These are phyloP conservation scores for Lepidochrysops patricia DNA, from an alignment of 2,888 invertebrate genomes.

Conservation along the genomic window DNA sequence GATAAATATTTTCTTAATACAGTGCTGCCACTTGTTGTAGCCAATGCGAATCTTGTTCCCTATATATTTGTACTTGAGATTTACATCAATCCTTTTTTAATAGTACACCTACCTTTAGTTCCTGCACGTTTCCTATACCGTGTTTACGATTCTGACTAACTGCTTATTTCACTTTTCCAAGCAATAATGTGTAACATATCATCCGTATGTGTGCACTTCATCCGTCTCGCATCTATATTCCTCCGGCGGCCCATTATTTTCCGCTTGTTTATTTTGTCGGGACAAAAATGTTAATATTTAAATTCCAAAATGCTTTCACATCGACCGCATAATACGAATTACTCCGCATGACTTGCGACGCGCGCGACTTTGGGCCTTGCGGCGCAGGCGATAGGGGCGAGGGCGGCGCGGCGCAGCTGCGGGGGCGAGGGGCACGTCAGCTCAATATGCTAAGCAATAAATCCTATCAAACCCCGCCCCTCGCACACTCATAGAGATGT, in stretches of 20 bases:
- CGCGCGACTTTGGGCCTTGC: constrained; percentile 22
- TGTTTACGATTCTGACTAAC: too few species aligned
- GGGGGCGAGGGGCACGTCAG: constrained; percentile 33
- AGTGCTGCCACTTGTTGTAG: too few species aligned
- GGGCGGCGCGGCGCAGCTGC: neutral
- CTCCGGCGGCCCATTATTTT: neutral
- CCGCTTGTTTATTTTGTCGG: constrained; percentile 11
- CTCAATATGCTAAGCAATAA: constrained; percentile 59
- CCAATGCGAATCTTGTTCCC: too few species aligned
- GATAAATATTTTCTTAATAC: too few species aligned
- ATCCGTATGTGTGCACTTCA: neutral
- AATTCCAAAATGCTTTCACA: constrained; percentile 25
- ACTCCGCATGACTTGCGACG: constrained; percentile 11
- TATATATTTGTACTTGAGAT: too few species aligned
- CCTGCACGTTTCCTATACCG: too few species aligned
- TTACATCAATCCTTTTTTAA: too few species aligned
- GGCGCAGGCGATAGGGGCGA: neutral
- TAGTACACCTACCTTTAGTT: too few species aligned
- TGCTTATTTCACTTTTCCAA: too few species aligned
- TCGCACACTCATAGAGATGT: constrained; percentile 33
- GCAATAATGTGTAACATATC: too few species aligned
- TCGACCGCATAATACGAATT: constrained; percentile 29
- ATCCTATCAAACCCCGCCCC: constrained; percentile 48
- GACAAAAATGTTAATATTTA: constrained; percentile 10
- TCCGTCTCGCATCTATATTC: constrained; percentile 7